Evolutionary conservation across 2,113 vertebrate genomes (phyloP), one percentile per base, ranked within the genome.

Genomic region (Ciconia maguari): DNA sequence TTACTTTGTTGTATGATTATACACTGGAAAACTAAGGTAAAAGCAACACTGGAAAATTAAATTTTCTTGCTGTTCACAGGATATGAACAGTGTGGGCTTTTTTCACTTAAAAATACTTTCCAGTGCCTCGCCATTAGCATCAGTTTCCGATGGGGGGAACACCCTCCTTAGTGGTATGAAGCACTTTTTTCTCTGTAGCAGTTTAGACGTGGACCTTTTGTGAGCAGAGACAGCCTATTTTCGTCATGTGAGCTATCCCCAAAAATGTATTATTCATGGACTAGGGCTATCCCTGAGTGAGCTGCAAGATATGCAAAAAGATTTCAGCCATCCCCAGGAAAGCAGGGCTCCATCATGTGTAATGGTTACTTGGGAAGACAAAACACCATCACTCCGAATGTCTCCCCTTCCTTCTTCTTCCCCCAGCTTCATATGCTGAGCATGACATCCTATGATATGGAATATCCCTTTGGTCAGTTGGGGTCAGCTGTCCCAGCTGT

Each of bases 131-230:
- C 66, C 83, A 91, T n/a, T 84, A 89, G 72, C 86, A 61, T 95
- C 55, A 57, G 44, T 83, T 94, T 96, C 68, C 61, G 29, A 51
- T 70, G 57, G 52, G 36, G 61, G 66, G 14, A 80, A 82, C 84
- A 72, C 48, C 51, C 60, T 92, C 51, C 79, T 75, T 74, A 94
- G 76, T 77, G 69, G 84, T 90, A 58, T 46, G 84, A 93, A 62
- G 86, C 85, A 80, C 83, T 80, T 77, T 61, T 92, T 81, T 80
- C 85, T 93, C 92, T 93, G 69, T 75, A 44, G 89, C 83, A 95
- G 92, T 89, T 96, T 97, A 96, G 93, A 96, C 94, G 96, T 93
- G 71, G 57, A 58, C 83, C 89, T 90, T 96, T 95, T 93, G 91
- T 81, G 60, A 94, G 87, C 83, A 89, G 76, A 92, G 80, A 94